Evolutionary conservation across 2,797 vertebrate species (phyloP).

Genomic region (Stomatorhinus walkeri): DNA sequence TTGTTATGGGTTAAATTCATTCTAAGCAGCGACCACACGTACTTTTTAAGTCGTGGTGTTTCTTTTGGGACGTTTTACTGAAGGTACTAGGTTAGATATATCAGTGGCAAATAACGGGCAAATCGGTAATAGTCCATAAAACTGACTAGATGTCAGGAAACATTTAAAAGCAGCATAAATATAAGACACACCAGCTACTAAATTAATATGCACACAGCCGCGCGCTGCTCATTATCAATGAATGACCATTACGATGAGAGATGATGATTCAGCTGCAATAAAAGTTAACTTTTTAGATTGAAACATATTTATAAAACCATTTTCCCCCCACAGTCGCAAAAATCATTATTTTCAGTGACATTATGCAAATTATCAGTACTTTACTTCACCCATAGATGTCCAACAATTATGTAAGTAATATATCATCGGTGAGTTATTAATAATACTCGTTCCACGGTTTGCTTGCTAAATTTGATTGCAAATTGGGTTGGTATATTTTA

Average conservation of each 20-base stretch:
- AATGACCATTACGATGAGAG: neutral
- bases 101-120: slow-evolving; percentile 5
- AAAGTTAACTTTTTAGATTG: neutral
- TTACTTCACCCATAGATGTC: neutral
- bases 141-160: neutral
- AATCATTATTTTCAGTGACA: slow-evolving; percentile 12
- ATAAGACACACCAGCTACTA: neutral
- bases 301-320: neutral
- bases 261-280: slow-evolving; percentile 9
- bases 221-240: neutral
- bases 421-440: neutral
- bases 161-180: neutral
- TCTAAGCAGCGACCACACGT: neutral
- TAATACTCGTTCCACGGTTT: neutral
- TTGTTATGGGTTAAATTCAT: slow-evolving; percentile 17
- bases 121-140: slow-evolving; percentile 2
- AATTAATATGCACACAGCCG: neutral
- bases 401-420: slow-evolving; percentile 1
- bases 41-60: neutral
- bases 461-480: slow-evolving; percentile 1
- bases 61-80: slow-evolving; percentile 12
- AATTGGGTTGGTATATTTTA: neutral
- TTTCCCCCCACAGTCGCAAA: neutral
- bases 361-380: slow-evolving; percentile 1
- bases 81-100: neutral